phyloP scores from a whole-genome alignment of 2,797 vertebrate species.

The Austrolebias charrua region DNA sequence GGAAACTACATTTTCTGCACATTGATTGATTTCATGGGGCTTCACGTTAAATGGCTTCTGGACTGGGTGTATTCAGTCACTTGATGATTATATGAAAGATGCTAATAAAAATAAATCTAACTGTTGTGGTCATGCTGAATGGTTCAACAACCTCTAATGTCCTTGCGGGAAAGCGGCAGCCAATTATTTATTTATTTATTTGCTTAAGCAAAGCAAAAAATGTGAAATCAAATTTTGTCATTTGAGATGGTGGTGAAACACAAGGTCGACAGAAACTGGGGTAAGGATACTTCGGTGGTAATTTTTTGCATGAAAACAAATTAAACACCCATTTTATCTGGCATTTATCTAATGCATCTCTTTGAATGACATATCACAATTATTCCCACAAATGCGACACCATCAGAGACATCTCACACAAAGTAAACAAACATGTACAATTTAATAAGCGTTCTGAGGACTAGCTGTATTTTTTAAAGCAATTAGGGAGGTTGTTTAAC shows the following conservation, averaged over 20 bases:
- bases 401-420: constrained; percentile 22
- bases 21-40: constrained; percentile 70
- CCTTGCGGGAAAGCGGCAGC: constrained; percentile 50
- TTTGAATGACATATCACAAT: constrained; percentile 27
- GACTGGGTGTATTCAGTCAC: constrained; percentile 66
- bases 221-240: constrained; percentile 69
- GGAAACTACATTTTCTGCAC: constrained; percentile 70
- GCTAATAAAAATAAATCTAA: constrained; percentile 65
- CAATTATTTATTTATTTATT: constrained; percentile 38
- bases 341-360: constrained; percentile 40
- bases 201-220: constrained; percentile 63
- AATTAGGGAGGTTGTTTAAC: constrained; percentile 68
- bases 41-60: constrained; percentile 69
- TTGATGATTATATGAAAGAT: constrained; percentile 75
- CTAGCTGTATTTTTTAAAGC: constrained; percentile 48
- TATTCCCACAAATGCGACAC: constrained; percentile 20
- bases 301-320: constrained; percentile 27
- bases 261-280: constrained; percentile 50
- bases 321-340: constrained; percentile 26
- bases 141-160: constrained; percentile 54
- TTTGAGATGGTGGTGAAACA: constrained; percentile 54
- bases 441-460: constrained; percentile 54
- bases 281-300: constrained; percentile 20
- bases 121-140: constrained; percentile 66
- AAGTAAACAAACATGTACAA: constrained; percentile 30